Conservation (phyloP, 2,113 vertebrate species). For the Cyprinodon variegatus region DNA sequence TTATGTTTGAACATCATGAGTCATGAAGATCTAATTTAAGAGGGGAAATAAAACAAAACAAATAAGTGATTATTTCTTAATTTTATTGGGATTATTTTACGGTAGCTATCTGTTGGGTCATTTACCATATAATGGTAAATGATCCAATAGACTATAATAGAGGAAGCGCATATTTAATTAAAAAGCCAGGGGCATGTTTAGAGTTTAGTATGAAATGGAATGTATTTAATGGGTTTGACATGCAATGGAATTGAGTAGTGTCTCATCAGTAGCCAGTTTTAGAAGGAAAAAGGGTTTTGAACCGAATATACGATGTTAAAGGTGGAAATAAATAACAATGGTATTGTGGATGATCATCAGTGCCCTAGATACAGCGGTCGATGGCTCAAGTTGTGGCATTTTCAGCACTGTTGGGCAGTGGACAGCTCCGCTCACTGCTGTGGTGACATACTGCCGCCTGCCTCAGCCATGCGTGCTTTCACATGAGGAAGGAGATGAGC, state of each 20-base stretch:
- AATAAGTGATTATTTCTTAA: slow-evolving; percentile 34
- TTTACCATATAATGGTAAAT: no score
- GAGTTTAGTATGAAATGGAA: slow-evolving; percentile 24
- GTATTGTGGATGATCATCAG: neutral
- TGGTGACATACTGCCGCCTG: slow-evolving; percentile 17
- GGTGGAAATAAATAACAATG: neutral
- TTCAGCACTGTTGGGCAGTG: slow-evolving; percentile 70
- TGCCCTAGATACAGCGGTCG: neutral
- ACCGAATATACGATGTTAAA: neutral
- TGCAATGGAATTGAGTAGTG: slow-evolving; percentile 46
- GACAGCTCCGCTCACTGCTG: slow-evolving; percentile 74
- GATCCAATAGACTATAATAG: neutral
- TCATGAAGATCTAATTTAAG: slow-evolving; percentile 52
- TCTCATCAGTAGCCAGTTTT: slow-evolving; percentile 37
- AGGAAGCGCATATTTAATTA: neutral
- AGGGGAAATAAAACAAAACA: neutral
- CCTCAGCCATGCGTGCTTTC: neutral
- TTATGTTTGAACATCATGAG: slow-evolving; percentile 44
- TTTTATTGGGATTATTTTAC: slow-evolving; percentile 34
- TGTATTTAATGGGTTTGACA: slow-evolving; percentile 27
- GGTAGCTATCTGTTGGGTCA: neutral
- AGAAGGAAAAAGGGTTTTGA: slow-evolving; percentile 35
- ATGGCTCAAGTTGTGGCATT: neutral
- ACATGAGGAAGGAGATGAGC: neutral
- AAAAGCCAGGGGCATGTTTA: slow-evolving; percentile 9